Evolutionary conservation across 1,140 invertebrate genomes (phyloP), one percentile per base, ranked within the genome.

Genomic region (Papilio xuthus): DNA sequence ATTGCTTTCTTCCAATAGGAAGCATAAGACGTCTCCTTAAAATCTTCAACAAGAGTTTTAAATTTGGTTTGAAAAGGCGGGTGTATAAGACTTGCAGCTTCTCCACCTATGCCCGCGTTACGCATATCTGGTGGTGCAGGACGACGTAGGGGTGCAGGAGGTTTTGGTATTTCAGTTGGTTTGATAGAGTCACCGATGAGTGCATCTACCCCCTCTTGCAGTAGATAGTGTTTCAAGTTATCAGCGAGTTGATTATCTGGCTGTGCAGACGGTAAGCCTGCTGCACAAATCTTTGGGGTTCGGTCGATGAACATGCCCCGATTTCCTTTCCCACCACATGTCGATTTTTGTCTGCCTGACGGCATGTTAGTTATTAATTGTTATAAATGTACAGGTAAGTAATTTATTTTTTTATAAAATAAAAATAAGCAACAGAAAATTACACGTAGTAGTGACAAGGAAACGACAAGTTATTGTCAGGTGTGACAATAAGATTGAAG

Each of bases 1-100:
- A 95, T 76, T 60, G 88, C 82, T 80, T 91, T 91, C 76, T 91
- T 93, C 95, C 95, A 95, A 78, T 94, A 95, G 7, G 94, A 94
- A 12, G 84, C 41, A 82, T 94, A 95, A 6, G 91, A 77, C 0
- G 95, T 94, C 74, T 94, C 93, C 83, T 94, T 94, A 10, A 95
- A 85, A 79, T 95, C 94, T 23, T 90, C 87, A 70, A 94, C 91
- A 2, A 95, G 81, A 13, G 87, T 90, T 86, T 94, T 89, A 80
- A 95, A 95, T 82, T 94, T 94, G 13, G 94, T 91, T 89, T 93
- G 90, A 0, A 85, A 83, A 44, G 90, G 89, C 44, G 93, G 93
- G 70, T 92, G 93, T 37, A 94, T 80, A 23, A 94, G 81, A 67
- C 83, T 18, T 4, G 88, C 81, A 10, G 90, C 85, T 9, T 88